Base-by-base conservation (phyloP, 1,140 invertebrate genomes). In the Zaprionus kolodkinae region DNA sequence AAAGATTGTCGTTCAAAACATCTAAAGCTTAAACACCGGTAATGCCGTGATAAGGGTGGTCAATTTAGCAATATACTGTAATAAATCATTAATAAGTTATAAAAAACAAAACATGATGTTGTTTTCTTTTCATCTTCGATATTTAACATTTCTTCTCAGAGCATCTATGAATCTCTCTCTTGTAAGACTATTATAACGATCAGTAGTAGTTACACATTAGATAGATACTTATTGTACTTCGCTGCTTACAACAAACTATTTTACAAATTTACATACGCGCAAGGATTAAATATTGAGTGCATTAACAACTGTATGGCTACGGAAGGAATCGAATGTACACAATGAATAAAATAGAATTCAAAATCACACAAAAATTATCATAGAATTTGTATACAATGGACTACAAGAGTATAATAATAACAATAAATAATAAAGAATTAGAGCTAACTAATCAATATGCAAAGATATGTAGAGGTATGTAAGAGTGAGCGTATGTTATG, bases 211-310 rank as follows among this genome's bases (percentile, higher is more conserved):
- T 72, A 78, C 67, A 77, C 61, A 73, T 89, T 80, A 79, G 78
- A 83, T 80, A 79, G 78, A 83, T 88, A 89, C 83, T 88, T 88
- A 88, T 88, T 88, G 85, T 88, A 88, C 85, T 88, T 88, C 85
- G 85, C 85, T 88, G 85, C 85, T 88, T 88, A 88, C 85, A 88
- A 88, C 85, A 88, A 88, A 88, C 85, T 88, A 88, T 88, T 88
- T 88, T 88, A 88, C 85, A 88, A 84, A 88, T 88, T 87, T 76
- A 76, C 74, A 76, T 76, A 77, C 62, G 83, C 81, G 83, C 81
- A 88, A 76, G 64, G 78, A 86, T 68, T 73, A 69, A 82, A 65
- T 63, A 65, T 63, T 66, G 66, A 79, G 64, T 76, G 66, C 75
- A 72, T 69, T 56, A 56, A 52, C 71, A n/a, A n/a, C n/a, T 85